These are phyloP conservation scores for Meganola albula DNA, from an alignment of 2,888 invertebrate genomes.

Conservation along the genomic window DNA sequence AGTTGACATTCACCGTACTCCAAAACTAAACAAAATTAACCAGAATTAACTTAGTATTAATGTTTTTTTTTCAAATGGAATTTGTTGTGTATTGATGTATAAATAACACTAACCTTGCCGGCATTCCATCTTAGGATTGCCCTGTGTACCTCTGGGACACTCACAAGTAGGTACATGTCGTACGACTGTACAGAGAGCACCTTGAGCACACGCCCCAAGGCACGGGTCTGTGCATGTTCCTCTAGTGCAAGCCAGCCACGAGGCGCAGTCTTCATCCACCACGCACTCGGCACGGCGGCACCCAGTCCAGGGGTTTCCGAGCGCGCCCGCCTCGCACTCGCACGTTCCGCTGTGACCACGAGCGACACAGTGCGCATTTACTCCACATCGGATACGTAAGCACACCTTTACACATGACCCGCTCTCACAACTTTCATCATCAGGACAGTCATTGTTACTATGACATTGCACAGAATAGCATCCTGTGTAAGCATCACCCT, in stretches of 20 bases:
- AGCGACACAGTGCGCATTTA: conserved; percentile 86
- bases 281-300: conserved; percentile 89
- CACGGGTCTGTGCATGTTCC: conserved; percentile 91
- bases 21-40: conserved; percentile 54
- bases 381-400: conserved; percentile 86
- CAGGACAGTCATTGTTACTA: conserved; percentile 89
- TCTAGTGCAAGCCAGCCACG: conserved; percentile 86
- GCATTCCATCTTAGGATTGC: conserved; percentile 85
- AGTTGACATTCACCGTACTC: conserved; percentile 82
- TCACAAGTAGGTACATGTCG: conserved; percentile 87
- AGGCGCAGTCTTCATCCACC: conserved; percentile 85
- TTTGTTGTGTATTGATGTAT: too few species aligned
- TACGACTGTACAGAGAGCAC: conserved; percentile 85
- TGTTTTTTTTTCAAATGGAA: too few species aligned
- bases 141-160: conserved; percentile 89
- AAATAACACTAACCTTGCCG: conserved; percentile 59
- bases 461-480: conserved; percentile 91
- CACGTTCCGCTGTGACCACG: conserved; percentile 89
- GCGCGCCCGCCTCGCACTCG: conserved; percentile 84
- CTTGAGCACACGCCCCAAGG: conserved; percentile 87
- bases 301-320: conserved; percentile 87
- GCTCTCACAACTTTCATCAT: conserved; percentile 89
- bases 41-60: too few species aligned
- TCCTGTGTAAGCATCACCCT: conserved; percentile 88
- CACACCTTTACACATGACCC: conserved; percentile 89